These are phyloP conservation scores for Vesta saturnalis DNA, from an alignment of 2,888 invertebrate genomes.

Conservation along the genomic window DNA sequence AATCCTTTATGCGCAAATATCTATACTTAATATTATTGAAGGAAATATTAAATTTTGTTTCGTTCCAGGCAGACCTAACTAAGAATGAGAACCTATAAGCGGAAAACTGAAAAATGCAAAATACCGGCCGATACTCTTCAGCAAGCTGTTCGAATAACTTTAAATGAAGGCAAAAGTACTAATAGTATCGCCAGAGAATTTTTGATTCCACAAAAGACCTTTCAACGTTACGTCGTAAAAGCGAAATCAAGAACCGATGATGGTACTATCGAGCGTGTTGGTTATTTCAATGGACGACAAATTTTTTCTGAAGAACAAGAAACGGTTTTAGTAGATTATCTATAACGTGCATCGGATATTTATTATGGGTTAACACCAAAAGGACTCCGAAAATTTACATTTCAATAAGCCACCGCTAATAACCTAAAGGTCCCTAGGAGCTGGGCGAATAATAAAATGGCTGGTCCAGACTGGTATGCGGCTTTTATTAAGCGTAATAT, in stretches of 20 bases:
- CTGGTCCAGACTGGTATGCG: neutral
- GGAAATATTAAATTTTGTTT: too few relatives aligned
- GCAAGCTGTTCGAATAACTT: neutral
- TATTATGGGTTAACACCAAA: neutral
- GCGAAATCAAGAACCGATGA: too few relatives aligned
- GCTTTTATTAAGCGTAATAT: neutral
- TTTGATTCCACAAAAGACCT: too few relatives aligned
- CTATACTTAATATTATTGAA: too few relatives aligned
- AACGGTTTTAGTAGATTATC: neutral
- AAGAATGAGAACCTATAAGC: neutral
- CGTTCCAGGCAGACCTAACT: too few relatives aligned
- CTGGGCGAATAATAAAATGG: neutral
- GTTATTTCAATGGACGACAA: neutral
- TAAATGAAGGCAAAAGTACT: neutral
- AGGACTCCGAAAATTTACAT: too few relatives aligned
- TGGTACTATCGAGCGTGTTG: neutral
- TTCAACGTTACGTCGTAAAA: too few relatives aligned
- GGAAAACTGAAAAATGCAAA: neutral
- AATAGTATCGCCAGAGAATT: neutral
- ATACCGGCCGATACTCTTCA: neutral
- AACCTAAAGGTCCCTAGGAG: too few relatives aligned
- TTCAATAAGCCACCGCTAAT: too few relatives aligned
- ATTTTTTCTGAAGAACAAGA: neutral
- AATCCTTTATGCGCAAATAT: too few relatives aligned
- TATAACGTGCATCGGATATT: neutral